Evolutionary conservation across 2,888 invertebrate species (phyloP), one percentile per base, ranked within the genome.

Genomic region (Parascotia fuliginaria): DNA sequence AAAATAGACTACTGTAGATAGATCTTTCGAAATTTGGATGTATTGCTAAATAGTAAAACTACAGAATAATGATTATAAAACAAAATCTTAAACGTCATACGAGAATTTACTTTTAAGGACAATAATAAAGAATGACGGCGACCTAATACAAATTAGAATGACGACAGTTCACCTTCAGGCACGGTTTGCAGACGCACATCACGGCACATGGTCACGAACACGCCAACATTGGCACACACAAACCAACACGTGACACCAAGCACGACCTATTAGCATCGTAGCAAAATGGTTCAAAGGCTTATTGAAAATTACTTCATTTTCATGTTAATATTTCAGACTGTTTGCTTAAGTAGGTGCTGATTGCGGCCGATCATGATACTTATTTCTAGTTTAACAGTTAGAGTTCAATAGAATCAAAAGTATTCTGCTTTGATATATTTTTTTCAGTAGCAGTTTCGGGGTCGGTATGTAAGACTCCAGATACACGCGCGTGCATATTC

Each of bases 211-310:
- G 51, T 56, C 55, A 54, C 50, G 54, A 52, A 39, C 42, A 9
- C 19, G 15, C 46, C 29, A 45, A 49, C 46, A 48, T 47, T 39
- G 38, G 42, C 24, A 7, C 24, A 41, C 42, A 65, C 51, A 68
- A 56, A 42, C 38, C 37, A 46, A 49, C 59, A 73, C 69, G 70
- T 66, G 70, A 69, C 43, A 55, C 49, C 53, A 55, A 58, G 61
- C 70, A 73, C 70, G 66, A 67, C 43, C 33, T 51, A 22, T 38
- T 49, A 51, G 47, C 39, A 39, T 55, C 55, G 61, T 65, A 58
- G 36, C 34, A 24, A 37, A 36, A 43, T n/a, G 28, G 29, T 27
- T 60, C 45, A 53, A 61, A 57, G 38, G 48, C 6, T 5, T 4
- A 22, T 31, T 45, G 37, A 33, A 47, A 61, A 57, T 55, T 48